Evolutionary conservation across 2,797 vertebrate genomes (phyloP).

Genomic region (Antrozous pallidus): DNA sequence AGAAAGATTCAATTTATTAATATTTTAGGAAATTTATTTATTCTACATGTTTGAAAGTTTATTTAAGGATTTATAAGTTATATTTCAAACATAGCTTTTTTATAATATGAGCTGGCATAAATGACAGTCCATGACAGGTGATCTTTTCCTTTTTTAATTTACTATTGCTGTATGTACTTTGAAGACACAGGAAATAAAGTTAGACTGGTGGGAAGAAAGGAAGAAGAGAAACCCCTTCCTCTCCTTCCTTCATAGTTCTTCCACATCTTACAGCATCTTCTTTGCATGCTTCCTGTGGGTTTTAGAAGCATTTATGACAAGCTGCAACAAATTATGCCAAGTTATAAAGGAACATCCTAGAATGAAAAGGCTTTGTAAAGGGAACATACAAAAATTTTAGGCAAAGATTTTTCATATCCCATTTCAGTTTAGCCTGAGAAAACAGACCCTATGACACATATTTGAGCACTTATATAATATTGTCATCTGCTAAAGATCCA

Average conservation of each 20-base stretch:
- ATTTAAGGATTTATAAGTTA: background rate
- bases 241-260: background rate
- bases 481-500: background rate
- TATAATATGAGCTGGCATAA: background rate
- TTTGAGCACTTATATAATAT: constrained; percentile 22
- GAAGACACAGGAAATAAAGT: background rate
- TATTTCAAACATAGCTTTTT: background rate
- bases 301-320: constrained; percentile 58
- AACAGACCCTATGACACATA: constrained; percentile 42
- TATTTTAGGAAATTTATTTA: background rate
- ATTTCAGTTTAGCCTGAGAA: constrained; percentile 46
- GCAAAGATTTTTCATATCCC: constrained; percentile 54
- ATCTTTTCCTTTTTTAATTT: background rate
- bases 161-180: background rate
- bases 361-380: constrained; percentile 76
- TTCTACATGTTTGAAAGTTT: background rate
- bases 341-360: constrained; percentile 75
- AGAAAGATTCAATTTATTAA: background rate
- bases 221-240: background rate
- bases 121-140: background rate
- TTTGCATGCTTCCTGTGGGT: constrained; percentile 32
- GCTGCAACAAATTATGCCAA: constrained; percentile 64
- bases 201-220: background rate
- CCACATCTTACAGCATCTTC: background rate
- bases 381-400: constrained; percentile 72